Evolutionary conservation across 2,797 vertebrate species (phyloP).

Genomic region (Gouania willdenowi): DNA sequence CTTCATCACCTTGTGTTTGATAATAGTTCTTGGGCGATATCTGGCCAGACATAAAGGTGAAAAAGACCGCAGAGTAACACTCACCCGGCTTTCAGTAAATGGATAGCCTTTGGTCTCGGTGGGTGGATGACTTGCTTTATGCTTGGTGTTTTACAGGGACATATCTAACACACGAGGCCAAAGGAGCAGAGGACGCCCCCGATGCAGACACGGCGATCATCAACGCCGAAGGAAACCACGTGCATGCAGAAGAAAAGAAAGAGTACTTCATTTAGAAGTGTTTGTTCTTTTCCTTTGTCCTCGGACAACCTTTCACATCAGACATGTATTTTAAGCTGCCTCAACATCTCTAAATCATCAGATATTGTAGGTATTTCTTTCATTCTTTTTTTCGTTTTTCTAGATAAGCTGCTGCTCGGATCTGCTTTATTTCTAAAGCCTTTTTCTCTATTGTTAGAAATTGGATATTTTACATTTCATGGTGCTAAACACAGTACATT

Average conservation of each 20-base stretch:
- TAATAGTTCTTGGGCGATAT: conserved; percentile 96
- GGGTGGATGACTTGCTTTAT: conserved; percentile 19
- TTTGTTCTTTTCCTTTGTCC: conserved; percentile 61
- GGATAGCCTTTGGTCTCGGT: conserved; percentile 2
- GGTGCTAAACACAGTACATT: conserved; percentile 86
- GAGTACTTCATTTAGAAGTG: conserved; percentile 99
- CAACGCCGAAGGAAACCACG: conserved; percentile 98
- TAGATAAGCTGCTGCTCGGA: conserved; percentile 24
- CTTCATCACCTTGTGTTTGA: conserved; percentile 97
- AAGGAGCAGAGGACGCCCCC: conserved; percentile 97
- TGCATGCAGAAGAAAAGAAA: conserved; percentile 99
- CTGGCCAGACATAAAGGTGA: conserved; percentile 99
- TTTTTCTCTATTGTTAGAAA: conserved; percentile 64
- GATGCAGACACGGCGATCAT: conserved; percentile 99
- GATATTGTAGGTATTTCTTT: too few species aligned
- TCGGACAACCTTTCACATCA: conserved; percentile 72
- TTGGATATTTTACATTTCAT: conserved; percentile 79
- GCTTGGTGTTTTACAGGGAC: conserved; percentile 80
- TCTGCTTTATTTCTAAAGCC: conserved; percentile 37
- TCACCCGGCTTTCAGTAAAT: not conserved
- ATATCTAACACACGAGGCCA: conserved; percentile 98
- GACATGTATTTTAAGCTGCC: conserved; percentile 59
- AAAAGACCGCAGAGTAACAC: conserved; percentile 22
- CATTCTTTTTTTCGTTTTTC: conserved; percentile 22
- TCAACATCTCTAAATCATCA: conserved; percentile 36